Conservation (phyloP, 35 echinoderm and acorn worm species). For the Holothuria glaberrima region DNA sequence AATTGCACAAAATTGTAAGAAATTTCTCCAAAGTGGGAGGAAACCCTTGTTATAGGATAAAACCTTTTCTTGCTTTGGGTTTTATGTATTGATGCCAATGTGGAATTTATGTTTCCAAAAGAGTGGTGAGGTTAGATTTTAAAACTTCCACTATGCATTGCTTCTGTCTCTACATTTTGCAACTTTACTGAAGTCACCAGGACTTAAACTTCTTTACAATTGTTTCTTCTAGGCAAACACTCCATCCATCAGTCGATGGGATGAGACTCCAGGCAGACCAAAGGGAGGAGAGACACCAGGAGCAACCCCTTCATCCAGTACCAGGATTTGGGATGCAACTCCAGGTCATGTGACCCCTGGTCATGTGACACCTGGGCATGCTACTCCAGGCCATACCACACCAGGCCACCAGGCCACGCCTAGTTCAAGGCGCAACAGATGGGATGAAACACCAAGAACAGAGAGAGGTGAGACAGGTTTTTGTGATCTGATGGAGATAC, state of each 20-base stretch:
- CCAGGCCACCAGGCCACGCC: conserved; percentile 83
- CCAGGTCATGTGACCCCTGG: conserved; percentile 86
- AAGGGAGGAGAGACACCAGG: conserved; percentile 97
- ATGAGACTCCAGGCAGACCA: conserved; percentile 88
- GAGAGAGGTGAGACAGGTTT: conserved; percentile 89
- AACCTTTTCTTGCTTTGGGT: too few relatives aligned
- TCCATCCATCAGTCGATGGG: conserved; percentile 92
- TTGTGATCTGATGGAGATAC: too few relatives aligned
- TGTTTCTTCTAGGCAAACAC: conserved; percentile 68
- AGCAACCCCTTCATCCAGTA: conserved; percentile 82
- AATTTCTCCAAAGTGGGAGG: too few relatives aligned
- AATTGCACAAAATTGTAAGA: too few relatives aligned
- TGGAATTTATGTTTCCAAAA: too few relatives aligned
- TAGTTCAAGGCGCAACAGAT: conserved; percentile 92
- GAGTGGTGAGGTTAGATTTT: too few relatives aligned
- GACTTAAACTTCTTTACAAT: not conserved
- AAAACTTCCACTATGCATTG: too few relatives aligned
- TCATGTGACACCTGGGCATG: conserved; percentile 87
- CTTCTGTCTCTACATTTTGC: not conserved
- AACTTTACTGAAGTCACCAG: not conserved
- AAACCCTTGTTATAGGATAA: too few relatives aligned
- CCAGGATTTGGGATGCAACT: conserved; percentile 94
- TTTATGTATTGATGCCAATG: too few relatives aligned
- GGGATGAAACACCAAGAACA: conserved; percentile 99
- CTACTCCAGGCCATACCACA: conserved; percentile 88